Evolutionary conservation across 2,888 invertebrate species (phyloP).

Genomic region (Phrixothrix hirtus): DNA sequence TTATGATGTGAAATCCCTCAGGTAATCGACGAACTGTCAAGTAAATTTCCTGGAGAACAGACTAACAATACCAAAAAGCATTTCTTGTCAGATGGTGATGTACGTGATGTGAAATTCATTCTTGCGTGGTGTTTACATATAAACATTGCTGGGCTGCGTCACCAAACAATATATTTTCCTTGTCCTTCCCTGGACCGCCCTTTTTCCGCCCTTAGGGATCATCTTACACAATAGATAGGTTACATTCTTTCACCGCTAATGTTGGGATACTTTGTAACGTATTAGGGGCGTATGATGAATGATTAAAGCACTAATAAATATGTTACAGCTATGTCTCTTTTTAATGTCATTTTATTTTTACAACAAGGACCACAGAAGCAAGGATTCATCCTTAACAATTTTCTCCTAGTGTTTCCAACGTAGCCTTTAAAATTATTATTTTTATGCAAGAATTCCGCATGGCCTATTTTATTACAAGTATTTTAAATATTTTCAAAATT

Average conservation of each 20-base stretch:
- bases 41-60: conserved; percentile 14
- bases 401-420: too few relatives aligned
- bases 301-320: too few relatives aligned
- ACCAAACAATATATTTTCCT: conserved; percentile 33
- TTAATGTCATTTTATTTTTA: too few relatives aligned
- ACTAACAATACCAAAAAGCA: conserved; percentile 24
- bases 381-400: too few relatives aligned
- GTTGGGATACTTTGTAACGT: too few relatives aligned
- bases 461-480: too few relatives aligned
- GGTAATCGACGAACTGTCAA: conserved; percentile 21
- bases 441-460: too few relatives aligned
- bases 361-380: too few relatives aligned
- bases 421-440: too few relatives aligned
- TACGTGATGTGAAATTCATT: conserved; percentile 21
- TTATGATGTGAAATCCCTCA: conserved; percentile 20
- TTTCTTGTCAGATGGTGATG: conserved; percentile 29
- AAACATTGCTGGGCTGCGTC: conserved; percentile 35
- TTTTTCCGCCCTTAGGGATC: conserved; percentile 33
- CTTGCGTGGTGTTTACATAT: conserved; percentile 31
- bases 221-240: conserved; percentile 32
- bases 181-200: conserved; percentile 33
- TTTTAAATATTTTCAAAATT: too few relatives aligned
- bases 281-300: too few relatives aligned
- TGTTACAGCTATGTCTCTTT: too few relatives aligned
- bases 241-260: not conserved